A percentile compares a stretch with the other conserved stretches of the same genome.
phyloP scores from a whole-genome alignment of 2,113 vertebrate genomes.

The Malurus alboscapulatus region DNA sequence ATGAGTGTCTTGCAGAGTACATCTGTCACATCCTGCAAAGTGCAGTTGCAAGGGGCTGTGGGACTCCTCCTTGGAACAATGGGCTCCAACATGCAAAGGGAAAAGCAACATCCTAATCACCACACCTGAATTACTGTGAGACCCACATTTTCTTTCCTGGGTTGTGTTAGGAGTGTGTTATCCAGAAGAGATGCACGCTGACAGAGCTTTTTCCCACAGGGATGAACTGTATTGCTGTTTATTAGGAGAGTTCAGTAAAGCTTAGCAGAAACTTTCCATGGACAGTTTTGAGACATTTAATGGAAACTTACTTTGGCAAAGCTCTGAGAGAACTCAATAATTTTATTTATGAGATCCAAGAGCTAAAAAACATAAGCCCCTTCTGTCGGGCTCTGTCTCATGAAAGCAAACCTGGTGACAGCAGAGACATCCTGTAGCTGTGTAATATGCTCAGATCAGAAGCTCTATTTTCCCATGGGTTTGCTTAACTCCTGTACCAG shows the following conservation, averaged over 20 bases:
- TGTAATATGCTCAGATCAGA: neutral
- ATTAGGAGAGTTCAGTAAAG: neutral
- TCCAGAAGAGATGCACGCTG: neutral
- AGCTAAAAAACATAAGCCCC: neutral
- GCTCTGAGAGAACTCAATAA: neutral
- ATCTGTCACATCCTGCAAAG: neutral
- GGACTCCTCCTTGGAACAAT: neutral
- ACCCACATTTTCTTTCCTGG: neutral
- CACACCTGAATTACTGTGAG: neutral
- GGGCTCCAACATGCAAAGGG: accelerated
- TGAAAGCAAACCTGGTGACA: constrained; percentile 26
- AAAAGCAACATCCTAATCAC: neutral
- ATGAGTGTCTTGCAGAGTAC: accelerated
- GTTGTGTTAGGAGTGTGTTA: neutral
- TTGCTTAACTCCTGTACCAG: neutral
- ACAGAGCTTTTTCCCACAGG: neutral
- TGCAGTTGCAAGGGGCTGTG: neutral
- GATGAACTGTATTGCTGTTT: neutral
- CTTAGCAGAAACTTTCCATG: neutral
- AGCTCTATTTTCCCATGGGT: neutral
- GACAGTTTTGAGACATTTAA: neutral
- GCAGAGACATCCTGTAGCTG: neutral
- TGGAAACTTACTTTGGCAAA: constrained; percentile 32
- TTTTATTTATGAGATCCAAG: neutral
- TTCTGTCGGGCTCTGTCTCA: accelerated